These are phyloP conservation scores for Stomorhina lunata DNA, from an alignment of 2,888 invertebrate species.

Conservation along the genomic window DNA sequence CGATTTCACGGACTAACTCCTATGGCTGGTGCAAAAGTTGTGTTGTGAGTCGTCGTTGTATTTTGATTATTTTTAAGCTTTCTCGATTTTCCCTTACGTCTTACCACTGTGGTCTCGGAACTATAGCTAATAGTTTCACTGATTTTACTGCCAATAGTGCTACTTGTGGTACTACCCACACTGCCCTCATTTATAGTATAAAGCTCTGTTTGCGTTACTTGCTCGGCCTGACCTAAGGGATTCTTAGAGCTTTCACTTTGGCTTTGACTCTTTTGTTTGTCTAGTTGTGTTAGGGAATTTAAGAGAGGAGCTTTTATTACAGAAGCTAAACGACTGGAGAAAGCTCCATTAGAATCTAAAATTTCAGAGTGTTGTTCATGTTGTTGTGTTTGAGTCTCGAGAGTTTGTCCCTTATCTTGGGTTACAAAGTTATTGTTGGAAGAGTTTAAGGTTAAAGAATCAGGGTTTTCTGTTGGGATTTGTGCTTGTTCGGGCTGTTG, in stretches of 20 bases:
- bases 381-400: constrained; percentile 18
- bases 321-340: constrained; percentile 73
- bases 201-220: constrained; percentile 48
- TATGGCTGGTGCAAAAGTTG: constrained; percentile 32
- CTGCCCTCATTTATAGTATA: constrained; percentile 58
- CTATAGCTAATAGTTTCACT: constrained; percentile 76
- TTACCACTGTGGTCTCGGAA: constrained; percentile 76
- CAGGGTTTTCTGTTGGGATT: constrained; percentile 37
- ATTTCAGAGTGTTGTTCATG: constrained; percentile 14
- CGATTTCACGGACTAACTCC: constrained; percentile 32
- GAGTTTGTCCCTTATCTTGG: constrained; percentile 20
- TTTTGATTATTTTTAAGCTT: constrained; percentile 64
- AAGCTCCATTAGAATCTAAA: constrained; percentile 69
- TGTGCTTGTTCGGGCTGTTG: constrained; percentile 33
- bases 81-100: constrained; percentile 70
- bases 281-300: constrained; percentile 3
- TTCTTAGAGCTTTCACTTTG: constrained; percentile 2
- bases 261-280: background rate
- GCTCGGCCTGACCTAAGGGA: background rate
- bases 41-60: constrained; percentile 50
- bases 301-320: constrained; percentile 72
- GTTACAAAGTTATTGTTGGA: background rate
- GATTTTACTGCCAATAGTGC: constrained; percentile 68
- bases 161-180: constrained; percentile 67
- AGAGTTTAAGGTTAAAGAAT: constrained; percentile 11